Base-by-base conservation (phyloP, 2,797 vertebrate species). In the Pangasius sanitwongsei region DNA sequence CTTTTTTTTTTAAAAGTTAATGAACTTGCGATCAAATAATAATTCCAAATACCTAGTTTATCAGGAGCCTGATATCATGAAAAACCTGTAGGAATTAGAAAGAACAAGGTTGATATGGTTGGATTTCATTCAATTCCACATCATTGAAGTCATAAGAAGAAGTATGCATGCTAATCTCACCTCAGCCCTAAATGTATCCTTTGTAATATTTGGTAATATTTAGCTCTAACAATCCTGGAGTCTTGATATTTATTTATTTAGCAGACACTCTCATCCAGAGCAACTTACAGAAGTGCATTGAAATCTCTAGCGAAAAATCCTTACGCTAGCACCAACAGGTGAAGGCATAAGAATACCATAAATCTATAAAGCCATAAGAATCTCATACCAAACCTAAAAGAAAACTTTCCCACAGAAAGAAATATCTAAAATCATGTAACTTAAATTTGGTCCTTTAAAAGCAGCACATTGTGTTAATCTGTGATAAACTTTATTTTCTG, bases 401-500 rank as follows among this genome's bases (percentile, higher is more conserved):
- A 80, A 80, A 61, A 23, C 20, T 81, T 87, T 48, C 20, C 12
- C 16, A 37, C 3, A 25, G 61, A 69, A 70, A 81, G 4, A 55
- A 37, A 37, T 8, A 37, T 53, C 50, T 69, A 83, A 74, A 63
- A 83, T 57, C 59, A 23, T 25, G 12, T 81, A 41, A 18, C 41
- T 53, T 72, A 41, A 16, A 63, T 25, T 57, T 75, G n/a, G 61
- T 48, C 3, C 57, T 72, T 88, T 77, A 13, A 85, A 80, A 85
- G 25, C 61, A 85, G 16, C 25, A 80, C 20, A 74, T 69, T 61
- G 7, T 53, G 13, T 53, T 34, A 89, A 74, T 65, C 12, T 28
- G 31, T 83, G 48, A 63, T 70, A 48, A 72, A 72, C 78, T 34
- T 77, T 77, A 23, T 57, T 37, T 65, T 89, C 25, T 77, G 59